Conservation (phyloP, 1,140 invertebrate genomes). For the Lasioglossum albipes region DNA sequence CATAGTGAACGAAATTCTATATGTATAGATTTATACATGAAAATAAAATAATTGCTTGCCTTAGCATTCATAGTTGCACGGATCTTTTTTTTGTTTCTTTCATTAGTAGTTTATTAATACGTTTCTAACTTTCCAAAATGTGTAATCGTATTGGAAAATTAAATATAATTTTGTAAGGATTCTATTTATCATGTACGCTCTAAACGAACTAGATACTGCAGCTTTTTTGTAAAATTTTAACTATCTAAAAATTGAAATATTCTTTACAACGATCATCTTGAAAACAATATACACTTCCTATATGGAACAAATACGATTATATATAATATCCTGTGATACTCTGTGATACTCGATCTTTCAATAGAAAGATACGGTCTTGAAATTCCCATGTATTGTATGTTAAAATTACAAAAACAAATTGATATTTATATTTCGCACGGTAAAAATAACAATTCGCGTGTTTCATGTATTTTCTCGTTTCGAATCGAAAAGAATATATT, state of each 20-base stretch:
- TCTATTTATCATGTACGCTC: conserved; percentile 10
- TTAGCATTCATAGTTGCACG: neutral
- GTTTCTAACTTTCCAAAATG: neutral
- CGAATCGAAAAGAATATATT: neutral
- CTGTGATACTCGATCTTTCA: neutral
- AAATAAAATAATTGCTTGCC: neutral
- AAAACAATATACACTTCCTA: neutral
- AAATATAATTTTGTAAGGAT: neutral
- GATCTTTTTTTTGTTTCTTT: conserved; percentile 2
- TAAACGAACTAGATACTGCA: neutral
- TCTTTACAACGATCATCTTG: neutral
- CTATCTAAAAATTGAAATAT: conserved; percentile 23
- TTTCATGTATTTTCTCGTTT: neutral
- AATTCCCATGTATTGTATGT: neutral
- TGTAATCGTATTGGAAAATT: neutral
- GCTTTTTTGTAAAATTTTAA: neutral
- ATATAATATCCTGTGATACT: neutral
- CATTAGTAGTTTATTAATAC: conserved; percentile 5
- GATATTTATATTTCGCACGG: no score
- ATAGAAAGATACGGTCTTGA: neutral
- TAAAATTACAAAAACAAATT: neutral
- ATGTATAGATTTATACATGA: neutral
- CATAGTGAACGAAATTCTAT: neutral
- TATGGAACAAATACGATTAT: neutral
- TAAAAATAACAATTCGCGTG: neutral